Conservation (phyloP, 2,113 vertebrate genomes). For the Eublepharis macularius region DNA sequence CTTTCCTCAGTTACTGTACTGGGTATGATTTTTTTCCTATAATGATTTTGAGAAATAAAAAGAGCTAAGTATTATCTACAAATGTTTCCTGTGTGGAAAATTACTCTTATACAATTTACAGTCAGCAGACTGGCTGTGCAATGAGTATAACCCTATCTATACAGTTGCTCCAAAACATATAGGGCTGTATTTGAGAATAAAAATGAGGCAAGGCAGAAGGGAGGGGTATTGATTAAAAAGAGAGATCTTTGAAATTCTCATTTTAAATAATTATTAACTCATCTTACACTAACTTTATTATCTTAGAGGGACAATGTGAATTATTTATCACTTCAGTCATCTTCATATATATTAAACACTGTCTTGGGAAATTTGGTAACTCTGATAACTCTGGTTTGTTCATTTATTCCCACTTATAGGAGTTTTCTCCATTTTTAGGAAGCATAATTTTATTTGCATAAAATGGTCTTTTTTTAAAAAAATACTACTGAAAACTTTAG, state of each 20-base stretch:
- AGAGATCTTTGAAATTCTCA: slow-evolving; percentile 30
- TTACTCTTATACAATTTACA: neutral
- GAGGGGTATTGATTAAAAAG: slow-evolving; percentile 7
- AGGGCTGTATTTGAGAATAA: slow-evolving; percentile 42
- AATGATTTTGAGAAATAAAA: slow-evolving; percentile 5
- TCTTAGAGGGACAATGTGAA: neutral
- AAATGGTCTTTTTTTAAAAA: too few species aligned
- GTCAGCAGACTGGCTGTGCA: slow-evolving; percentile 18
- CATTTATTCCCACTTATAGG: too few species aligned
- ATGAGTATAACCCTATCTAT: neutral
- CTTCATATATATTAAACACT: slow-evolving; percentile 19
- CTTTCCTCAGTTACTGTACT: slow-evolving; percentile 20
- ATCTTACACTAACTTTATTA: slow-evolving; percentile 12
- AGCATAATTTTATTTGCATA: slow-evolving; percentile 4
- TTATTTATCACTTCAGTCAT: neutral
- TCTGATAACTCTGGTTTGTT: slow-evolving; percentile 11
- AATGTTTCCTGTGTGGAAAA: slow-evolving; percentile 52
- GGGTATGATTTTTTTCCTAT: neutral
- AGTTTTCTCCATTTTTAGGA: neutral
- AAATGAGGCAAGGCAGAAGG: neutral
- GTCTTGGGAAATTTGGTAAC: neutral
- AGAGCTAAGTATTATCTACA: neutral
- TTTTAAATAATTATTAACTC: slow-evolving; percentile 6
- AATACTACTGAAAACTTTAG: neutral
- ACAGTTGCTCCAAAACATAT: slow-evolving; percentile 5